Evolutionary conservation across 2,113 vertebrate genomes (phyloP), one percentile per base, ranked within the genome.

Genomic region (Heterocephalus glaber): DNA sequence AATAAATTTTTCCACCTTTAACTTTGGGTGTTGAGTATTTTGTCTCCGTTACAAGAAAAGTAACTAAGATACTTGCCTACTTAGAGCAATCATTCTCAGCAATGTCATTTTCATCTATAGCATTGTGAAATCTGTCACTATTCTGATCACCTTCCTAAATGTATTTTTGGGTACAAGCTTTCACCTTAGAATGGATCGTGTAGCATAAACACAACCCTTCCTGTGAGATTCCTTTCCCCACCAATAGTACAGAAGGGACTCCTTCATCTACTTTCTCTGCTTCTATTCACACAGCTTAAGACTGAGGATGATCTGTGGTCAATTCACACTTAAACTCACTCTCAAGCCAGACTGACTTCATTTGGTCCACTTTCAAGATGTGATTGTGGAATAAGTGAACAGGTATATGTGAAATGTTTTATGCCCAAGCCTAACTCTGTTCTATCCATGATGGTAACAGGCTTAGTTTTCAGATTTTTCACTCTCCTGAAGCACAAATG

Each of bases 401-500:
- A 89, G 66, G 65, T 41, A 38, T 4, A 30, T 30, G 30, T n/a
- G 52, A 94, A 81, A 65, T 41, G 49, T 44, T 47, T 26, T 12
- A 72, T 2, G 19, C 28, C 38, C 33, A 19, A 11, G 72, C 20
- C 35, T 56, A 33, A n/a, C 2, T 9, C 2, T 35, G n/a, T 24
- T 60, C 66, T 41, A 28, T 28, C 52, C 41, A 3, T 44, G 76
- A 93, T 63, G 81, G 17, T 74, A 84, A 60, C 35, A 88, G 85
- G 72, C 76, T 92, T 74, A 16, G 41, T 72, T 47, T 44, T 87
- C 60, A 96, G 41, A 82, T 47, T 82, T 84, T 28, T 26, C 68
- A 70, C 7, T 33, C 56, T 89, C 41, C 61, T 88, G 70, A 90
- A 93, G 92, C 58, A 77, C 49, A 74, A 66, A 94, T 54, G 49